Evolutionary conservation across 2,888 invertebrate genomes (phyloP).

Genomic region (Xestia ashworthii): DNA sequence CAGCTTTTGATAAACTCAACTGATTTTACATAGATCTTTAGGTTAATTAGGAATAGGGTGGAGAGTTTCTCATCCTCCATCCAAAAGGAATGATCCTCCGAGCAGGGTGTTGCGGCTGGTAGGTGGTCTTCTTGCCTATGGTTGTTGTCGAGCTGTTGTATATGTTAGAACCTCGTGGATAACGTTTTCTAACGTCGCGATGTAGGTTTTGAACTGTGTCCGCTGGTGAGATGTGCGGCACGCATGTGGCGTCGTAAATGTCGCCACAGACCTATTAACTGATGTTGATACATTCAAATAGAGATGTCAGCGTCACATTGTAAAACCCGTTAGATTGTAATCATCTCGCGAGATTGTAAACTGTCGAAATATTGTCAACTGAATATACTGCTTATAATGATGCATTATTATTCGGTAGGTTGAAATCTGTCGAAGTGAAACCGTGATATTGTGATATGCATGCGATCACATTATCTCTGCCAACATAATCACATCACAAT

Average conservation of each 20-base stretch:
- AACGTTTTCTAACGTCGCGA: not conserved
- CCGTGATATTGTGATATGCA: too few relatives aligned
- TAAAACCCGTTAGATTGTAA: too few relatives aligned
- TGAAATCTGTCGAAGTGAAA: too few relatives aligned
- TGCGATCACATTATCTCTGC: too few relatives aligned
- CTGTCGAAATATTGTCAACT: too few relatives aligned
- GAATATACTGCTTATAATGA: too few relatives aligned
- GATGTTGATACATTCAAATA: not conserved
- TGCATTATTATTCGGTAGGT: too few relatives aligned
- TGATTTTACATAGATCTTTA: not conserved
- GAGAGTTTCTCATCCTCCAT: not conserved
- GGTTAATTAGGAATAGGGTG: constrained; percentile 1
- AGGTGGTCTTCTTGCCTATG: not conserved
- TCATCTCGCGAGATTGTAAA: too few relatives aligned
- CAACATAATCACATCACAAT: too few relatives aligned
- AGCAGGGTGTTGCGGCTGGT: not conserved
- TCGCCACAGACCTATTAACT: not conserved
- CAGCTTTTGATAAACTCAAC: constrained; percentile 4
- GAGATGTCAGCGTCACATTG: too few relatives aligned
- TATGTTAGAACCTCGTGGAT: too few relatives aligned
- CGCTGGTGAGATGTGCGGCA: not conserved
- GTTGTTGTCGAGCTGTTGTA: not conserved
- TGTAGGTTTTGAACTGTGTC: not conserved
- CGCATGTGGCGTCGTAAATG: not conserved
- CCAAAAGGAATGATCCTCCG: not conserved